phyloP scores from a whole-genome alignment of 2,888 invertebrate genomes.

The Macrosiphum euphorbiae region DNA sequence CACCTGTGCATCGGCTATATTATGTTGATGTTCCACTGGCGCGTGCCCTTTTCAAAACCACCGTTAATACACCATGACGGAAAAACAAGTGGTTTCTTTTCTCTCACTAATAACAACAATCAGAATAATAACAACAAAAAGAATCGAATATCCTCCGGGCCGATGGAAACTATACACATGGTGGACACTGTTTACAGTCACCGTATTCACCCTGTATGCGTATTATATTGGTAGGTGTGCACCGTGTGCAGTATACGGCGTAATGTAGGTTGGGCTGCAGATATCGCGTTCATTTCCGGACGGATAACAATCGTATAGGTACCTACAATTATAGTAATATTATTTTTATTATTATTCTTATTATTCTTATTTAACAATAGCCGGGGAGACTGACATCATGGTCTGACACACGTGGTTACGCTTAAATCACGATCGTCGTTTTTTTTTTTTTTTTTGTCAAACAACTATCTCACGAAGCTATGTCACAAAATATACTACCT shows the following conservation, averaged over 20 bases:
- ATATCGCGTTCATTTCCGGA: conserved; percentile 21
- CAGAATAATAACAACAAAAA: conserved; percentile 33
- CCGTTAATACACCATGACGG: conserved; percentile 50
- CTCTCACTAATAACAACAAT: conserved; percentile 18
- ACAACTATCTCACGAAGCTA: background rate
- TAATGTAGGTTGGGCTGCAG: background rate
- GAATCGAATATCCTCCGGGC: background rate
- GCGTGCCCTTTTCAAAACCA: conserved; percentile 55
- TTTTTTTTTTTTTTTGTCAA: background rate
- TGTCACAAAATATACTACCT: background rate
- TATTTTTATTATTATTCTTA: background rate
- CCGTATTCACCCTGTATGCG: background rate
- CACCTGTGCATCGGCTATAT: conserved; percentile 23
- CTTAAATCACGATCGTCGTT: background rate
- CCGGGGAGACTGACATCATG: background rate
- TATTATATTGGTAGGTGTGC: background rate
- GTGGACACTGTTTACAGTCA: background rate
- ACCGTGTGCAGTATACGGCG: background rate
- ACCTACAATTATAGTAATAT: background rate
- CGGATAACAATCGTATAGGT: background rate
- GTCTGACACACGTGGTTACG: background rate
- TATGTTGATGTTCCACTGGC: conserved; percentile 53
- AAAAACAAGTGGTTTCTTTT: conserved; percentile 47
- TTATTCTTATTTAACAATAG: conserved; percentile 5
- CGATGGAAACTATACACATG: background rate